Evolutionary conservation across 2,888 invertebrate genomes (phyloP), one percentile per base, ranked within the genome.

Genomic region (Drosophila pegasa): DNA sequence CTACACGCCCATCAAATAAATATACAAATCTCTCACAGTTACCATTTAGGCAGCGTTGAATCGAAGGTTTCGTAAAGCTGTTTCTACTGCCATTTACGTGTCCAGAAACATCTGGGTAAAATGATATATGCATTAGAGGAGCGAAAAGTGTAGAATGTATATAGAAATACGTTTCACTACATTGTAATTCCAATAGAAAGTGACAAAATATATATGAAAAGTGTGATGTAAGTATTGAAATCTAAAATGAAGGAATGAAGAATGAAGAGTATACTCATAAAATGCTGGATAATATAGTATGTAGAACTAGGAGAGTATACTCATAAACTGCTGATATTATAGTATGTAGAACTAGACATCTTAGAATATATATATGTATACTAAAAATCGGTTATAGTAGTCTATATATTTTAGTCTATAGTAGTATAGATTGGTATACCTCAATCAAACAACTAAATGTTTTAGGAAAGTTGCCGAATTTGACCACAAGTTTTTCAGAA

Each of bases 41-140:
- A 12, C 12, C 37, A 35, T 50, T 33, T 10, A 35, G n/a, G 10
- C 9, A 12, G 6, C 14, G 18, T 3, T 14, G 12, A 6, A 16
- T 18, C 1, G 29, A 18, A 3, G 45, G 29, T 12, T 7, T 27
- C 7, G 10, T 48, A 29, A 31, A 20, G 52, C 27, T 38, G 37
- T 38, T 52, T 7, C 10, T 14, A 14, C 5, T 8, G 8, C 20
- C 29, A 25, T 6, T 43, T n/a, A 25, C 25, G 10, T 18, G 5
- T 1, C 43, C 9, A 12, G 25, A 37, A 51, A 51, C 51, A 51
- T 37, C 20, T 37, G 51, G 16, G 51, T 16, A 51, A 16, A 27
- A 25, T 8, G 25, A 25, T 51, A 25, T 50, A 2, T n/a, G 10
- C n/a, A 10, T 10, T 18, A 20, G 10, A 10, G 6, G 0, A 9